Evolutionary conservation across 2,888 invertebrate species (phyloP).

Genomic region (Sesia apiformis): DNA sequence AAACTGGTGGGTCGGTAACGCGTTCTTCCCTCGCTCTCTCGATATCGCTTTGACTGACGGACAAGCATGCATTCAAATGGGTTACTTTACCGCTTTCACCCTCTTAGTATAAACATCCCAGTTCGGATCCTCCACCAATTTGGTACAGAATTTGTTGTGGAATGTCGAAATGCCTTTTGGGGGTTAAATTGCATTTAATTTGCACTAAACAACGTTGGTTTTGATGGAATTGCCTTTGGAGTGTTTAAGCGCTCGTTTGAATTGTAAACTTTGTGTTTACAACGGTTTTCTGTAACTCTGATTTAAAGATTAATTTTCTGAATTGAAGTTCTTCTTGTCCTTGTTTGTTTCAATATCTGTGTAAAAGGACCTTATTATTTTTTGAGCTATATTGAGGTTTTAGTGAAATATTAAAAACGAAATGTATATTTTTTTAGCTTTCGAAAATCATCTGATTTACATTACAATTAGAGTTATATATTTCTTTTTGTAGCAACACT

Average conservation of each 20-base stretch:
- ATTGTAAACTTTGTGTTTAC: no score
- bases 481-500: no score
- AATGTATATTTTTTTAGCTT: no score
- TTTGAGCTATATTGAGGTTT: no score
- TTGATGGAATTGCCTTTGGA: constrained; percentile 32
- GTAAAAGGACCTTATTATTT: no score
- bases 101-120: constrained; percentile 57
- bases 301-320: no score
- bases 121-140: constrained; percentile 61
- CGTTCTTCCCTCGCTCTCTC: constrained; percentile 15
- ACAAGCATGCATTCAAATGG: constrained; percentile 85
- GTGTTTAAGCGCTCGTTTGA: constrained; percentile 10
- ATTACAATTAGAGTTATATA: no score
- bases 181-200: constrained; percentile 71
- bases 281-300: no score
- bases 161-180: constrained; percentile 65
- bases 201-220: constrained; percentile 64
- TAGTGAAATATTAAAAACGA: no score
- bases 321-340: no score
- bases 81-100: constrained; percentile 75
- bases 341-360: no score
- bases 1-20: background rate
- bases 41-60: constrained; percentile 81
- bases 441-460: no score
- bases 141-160: constrained; percentile 70